Conservation (phyloP, 2,113 vertebrate species). For the Antigone vipio region DNA sequence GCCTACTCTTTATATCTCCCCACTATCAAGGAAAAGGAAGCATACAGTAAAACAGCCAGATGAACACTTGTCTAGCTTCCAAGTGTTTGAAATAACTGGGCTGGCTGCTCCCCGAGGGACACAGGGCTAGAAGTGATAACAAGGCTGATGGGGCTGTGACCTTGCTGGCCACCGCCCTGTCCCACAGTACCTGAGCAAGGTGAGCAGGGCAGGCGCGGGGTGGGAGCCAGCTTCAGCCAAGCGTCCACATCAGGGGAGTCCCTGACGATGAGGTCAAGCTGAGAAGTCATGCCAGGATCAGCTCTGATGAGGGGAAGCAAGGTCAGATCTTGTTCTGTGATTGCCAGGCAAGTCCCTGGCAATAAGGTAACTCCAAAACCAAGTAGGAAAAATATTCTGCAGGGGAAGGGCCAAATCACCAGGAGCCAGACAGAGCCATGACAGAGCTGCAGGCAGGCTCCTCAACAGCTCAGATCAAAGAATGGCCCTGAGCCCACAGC, state of each 20-base stretch:
- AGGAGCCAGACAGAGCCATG: background rate
- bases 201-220: background rate
- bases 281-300: background rate
- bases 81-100: background rate
- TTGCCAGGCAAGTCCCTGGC: background rate
- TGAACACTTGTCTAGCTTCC: background rate
- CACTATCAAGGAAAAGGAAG: background rate
- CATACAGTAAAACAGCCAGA: background rate
- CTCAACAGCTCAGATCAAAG: background rate
- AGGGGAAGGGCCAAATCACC: background rate
- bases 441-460: rapidly evolving
- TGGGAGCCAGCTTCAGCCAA: background rate
- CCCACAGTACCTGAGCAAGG: background rate
- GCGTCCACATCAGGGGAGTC: rapidly evolving
- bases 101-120: background rate
- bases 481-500: rapidly evolving
- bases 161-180: background rate
- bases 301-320: background rate
- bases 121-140: background rate
- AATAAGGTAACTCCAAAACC: background rate
- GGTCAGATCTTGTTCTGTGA: rapidly evolving
- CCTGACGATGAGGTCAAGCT: no score
- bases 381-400: background rate
- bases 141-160: background rate
- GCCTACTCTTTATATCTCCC: background rate